Percentiles rank a stretch among this genome's conserved stretches.
Conservation (phyloP, 2,888 invertebrate genomes). For the Mimumesa dahlbomi region DNA sequence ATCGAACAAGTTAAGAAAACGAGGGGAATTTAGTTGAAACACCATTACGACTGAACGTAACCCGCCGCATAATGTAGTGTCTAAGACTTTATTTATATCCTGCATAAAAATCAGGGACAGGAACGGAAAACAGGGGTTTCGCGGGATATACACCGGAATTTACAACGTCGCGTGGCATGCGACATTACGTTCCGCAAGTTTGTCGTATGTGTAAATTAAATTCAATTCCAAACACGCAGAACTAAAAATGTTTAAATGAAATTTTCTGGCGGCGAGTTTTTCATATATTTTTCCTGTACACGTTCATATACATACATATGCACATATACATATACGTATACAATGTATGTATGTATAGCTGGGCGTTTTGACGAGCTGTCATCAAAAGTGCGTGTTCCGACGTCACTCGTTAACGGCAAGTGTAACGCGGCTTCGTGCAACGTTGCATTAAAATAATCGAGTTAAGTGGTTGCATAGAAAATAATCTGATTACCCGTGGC, state of each 20-base stretch:
- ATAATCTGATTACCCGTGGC: slow-evolving; percentile 41
- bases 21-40: not conserved
- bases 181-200: no score
- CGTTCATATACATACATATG: no score
- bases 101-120: no score
- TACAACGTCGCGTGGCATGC: no score
- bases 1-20: not conserved
- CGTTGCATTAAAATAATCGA: slow-evolving; percentile 41
- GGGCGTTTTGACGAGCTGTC: not conserved
- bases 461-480: slow-evolving; percentile 43
- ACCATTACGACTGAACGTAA: not conserved
- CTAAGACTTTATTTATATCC: not conserved
- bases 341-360: not conserved
- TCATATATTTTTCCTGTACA: no score
- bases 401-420: slow-evolving; percentile 21
- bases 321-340: not conserved
- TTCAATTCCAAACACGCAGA: no score
- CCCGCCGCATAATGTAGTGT: not conserved
- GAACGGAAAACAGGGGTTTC: no score
- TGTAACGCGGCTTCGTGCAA: slow-evolving; percentile 1
- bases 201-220: no score
- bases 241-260: not conserved
- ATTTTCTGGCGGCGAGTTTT: no score
- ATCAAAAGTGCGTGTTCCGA: slow-evolving; percentile 8
- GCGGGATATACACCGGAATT: no score